phyloP scores from a whole-genome alignment of 2,797 vertebrate species.

The Ctenosaura bakeri region DNA sequence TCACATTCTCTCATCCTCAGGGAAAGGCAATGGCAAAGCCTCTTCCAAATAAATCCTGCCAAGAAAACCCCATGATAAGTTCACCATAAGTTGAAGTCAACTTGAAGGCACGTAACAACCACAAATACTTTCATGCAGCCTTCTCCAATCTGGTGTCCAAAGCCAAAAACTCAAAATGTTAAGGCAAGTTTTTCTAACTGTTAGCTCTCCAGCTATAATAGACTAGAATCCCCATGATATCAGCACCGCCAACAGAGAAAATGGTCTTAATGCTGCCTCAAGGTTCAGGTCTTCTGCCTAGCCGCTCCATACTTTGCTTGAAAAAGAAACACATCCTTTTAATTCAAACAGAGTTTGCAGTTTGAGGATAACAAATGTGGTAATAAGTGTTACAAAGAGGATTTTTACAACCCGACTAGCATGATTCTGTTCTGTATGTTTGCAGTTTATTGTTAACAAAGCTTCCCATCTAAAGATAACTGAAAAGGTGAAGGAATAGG shows the following conservation, averaged over 20 bases:
- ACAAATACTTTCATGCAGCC: too few species aligned
- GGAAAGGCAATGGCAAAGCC: too few species aligned
- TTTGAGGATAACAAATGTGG: constrained; percentile 18
- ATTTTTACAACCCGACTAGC: constrained; percentile 24
- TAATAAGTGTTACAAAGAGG: constrained; percentile 36
- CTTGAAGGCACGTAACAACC: too few species aligned
- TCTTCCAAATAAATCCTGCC: too few species aligned
- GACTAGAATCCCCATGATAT: too few species aligned
- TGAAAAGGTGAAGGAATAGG: constrained; percentile 5
- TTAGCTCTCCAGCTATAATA: background rate
- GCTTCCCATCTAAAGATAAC: constrained; percentile 40
- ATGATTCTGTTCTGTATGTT: constrained; percentile 43
- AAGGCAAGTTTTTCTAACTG: background rate
- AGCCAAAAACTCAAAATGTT: background rate
- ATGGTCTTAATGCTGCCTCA: background rate
- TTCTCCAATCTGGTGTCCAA: background rate
- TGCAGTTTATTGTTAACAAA: accelerated
- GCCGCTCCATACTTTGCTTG: background rate
- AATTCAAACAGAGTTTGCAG: background rate
- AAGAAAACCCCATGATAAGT: too few species aligned
- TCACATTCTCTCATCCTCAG: too few species aligned
- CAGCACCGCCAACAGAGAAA: too few species aligned
- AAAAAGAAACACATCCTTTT: background rate
- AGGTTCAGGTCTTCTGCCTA: background rate
- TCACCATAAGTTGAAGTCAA: too few species aligned